These are phyloP conservation scores for Acromyrmex charruanus DNA, from an alignment of 1,140 invertebrate species.

Conservation along the genomic window DNA sequence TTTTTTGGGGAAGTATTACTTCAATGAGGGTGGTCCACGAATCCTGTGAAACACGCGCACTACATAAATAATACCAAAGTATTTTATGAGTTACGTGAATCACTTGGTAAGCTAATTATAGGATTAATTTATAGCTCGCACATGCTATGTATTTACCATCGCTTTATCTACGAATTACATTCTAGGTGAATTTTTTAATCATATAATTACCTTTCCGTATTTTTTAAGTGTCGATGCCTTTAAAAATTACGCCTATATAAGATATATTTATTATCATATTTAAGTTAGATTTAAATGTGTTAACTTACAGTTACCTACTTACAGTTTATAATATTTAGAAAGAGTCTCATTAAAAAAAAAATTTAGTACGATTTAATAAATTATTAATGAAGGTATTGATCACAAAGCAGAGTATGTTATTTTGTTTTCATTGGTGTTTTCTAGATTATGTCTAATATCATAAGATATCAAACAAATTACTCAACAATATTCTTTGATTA, in stretches of 20 bases:
- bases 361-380: neutral
- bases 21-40: constrained; percentile 7
- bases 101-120: constrained; percentile 82
- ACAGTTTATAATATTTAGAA: neutral
- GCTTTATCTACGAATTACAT: constrained; percentile 28
- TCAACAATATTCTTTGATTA: neutral
- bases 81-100: constrained; percentile 81
- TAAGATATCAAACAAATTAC: constrained; percentile 13
- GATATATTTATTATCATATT: neutral
- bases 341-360: neutral
- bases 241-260: neutral
- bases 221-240: neutral
- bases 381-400: neutral
- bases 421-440: neutral
- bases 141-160: neutral
- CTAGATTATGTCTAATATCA: constrained; percentile 1
- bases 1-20: neutral
- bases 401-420: neutral
- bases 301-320: neutral
- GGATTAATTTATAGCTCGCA: constrained; percentile 82
- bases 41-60: neutral
- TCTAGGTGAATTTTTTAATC: constrained; percentile 5
- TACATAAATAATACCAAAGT: constrained; percentile 79
- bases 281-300: neutral
- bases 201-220: constrained; percentile 2